Evolutionary conservation across 2,797 vertebrate species (phyloP).

Genomic region (Hoplostethus mediterraneus): DNA sequence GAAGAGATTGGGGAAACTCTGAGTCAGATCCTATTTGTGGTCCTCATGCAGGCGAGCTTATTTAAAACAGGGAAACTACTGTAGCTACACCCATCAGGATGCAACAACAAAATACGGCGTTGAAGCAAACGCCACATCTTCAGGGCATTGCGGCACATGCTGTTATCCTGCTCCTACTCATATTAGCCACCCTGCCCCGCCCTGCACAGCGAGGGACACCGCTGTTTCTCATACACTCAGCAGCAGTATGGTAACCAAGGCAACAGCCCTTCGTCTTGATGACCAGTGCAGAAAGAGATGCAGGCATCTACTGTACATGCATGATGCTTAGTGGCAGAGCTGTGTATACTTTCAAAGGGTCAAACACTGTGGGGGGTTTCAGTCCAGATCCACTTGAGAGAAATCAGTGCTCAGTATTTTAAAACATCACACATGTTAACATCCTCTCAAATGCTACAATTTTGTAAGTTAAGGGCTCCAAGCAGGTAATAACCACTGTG

Average conservation of each 20-base stretch:
- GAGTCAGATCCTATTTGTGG: conserved; percentile 40
- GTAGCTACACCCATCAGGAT: background rate
- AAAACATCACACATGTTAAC: no score
- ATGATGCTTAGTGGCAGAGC: background rate
- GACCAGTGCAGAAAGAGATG: conserved; percentile 10
- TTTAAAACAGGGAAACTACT: background rate
- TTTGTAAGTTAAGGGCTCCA: no score
- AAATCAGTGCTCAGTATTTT: no score
- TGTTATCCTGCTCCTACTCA: conserved; percentile 29
- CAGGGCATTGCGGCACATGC: background rate
- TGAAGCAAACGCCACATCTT: background rate
- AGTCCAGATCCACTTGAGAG: no score
- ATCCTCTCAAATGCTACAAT: no score
- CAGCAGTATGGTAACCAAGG: conserved; percentile 66
- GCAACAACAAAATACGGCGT: background rate
- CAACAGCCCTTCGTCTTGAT: conserved; percentile 55
- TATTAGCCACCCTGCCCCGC: conserved; percentile 26
- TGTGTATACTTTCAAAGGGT: background rate
- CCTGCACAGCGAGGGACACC: conserved; percentile 18
- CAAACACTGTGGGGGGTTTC: background rate
- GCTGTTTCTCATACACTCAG: conserved; percentile 36
- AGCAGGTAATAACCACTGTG: no score
- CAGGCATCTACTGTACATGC: conserved; percentile 12
- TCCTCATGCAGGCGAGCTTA: background rate
- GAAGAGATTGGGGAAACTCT: conserved; percentile 16